phyloP scores from a whole-genome alignment of 2,113 vertebrate genomes.

The Oreochromis aureus region DNA sequence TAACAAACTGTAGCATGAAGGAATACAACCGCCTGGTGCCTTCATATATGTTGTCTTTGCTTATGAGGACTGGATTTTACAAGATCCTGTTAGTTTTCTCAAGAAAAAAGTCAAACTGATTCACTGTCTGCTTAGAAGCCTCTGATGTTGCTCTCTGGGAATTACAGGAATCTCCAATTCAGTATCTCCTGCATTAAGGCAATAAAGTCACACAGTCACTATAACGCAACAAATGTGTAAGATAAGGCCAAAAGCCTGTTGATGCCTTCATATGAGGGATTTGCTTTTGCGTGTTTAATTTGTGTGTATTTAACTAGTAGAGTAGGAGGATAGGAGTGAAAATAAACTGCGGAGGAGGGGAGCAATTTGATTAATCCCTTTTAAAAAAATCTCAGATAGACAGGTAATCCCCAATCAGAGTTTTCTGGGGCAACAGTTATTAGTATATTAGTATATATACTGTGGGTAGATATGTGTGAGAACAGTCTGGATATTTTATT shows the following conservation, averaged over 20 bases:
- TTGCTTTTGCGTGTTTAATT: not conserved
- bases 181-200: not conserved
- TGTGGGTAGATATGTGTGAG: not conserved
- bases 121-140: slow-evolving; percentile 1
- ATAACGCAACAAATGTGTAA: not conserved
- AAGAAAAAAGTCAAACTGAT: slow-evolving; percentile 25
- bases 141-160: not conserved
- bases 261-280: not conserved
- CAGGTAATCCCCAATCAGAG: slow-evolving; percentile 22
- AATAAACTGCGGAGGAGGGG: not conserved
- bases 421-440: not conserved
- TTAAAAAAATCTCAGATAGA: not conserved
- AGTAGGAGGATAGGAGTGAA: not conserved
- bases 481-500: not conserved
- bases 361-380: not conserved
- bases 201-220: not conserved
- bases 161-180: not conserved
- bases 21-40: not conserved
- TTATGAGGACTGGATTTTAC: not conserved
- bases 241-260: not conserved
- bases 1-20: not conserved
- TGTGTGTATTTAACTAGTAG: not conserved
- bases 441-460: not conserved
- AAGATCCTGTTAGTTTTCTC: not conserved
- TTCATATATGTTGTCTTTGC: not conserved